phyloP scores from a whole-genome alignment of 2,797 vertebrate species.

The Rhinogobio ventralis region DNA sequence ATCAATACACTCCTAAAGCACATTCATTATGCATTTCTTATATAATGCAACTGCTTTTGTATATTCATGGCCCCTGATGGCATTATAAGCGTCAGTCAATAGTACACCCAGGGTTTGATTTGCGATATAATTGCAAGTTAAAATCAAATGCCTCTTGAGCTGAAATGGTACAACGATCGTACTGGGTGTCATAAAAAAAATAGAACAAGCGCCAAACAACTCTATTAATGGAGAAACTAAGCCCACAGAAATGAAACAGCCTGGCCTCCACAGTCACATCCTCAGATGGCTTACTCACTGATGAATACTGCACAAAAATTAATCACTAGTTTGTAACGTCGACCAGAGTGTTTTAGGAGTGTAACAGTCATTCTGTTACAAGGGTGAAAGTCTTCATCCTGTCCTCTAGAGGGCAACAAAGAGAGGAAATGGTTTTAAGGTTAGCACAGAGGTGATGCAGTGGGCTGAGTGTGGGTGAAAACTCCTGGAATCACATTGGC shows the following conservation, averaged over 20 bases:
- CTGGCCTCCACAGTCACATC: background rate
- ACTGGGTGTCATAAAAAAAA: constrained; percentile 15
- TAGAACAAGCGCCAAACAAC: constrained; percentile 13
- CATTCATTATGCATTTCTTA: constrained; percentile 46
- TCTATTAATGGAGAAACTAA: constrained; percentile 16
- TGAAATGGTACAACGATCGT: background rate
- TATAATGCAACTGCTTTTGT: constrained; percentile 16
- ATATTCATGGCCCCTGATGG: constrained; percentile 28
- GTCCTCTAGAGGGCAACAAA: too few species aligned
- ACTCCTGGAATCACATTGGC: too few species aligned
- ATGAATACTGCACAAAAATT: constrained; percentile 12
- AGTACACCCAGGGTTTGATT: constrained; percentile 2
- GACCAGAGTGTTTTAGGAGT: background rate
- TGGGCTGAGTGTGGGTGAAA: too few species aligned
- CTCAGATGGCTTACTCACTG: background rate
- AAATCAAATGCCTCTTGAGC: constrained; percentile 29
- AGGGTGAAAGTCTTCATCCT: too few species aligned
- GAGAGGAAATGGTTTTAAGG: too few species aligned
- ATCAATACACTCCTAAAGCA: constrained; percentile 26
- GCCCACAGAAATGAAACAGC: background rate
- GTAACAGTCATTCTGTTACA: too few species aligned
- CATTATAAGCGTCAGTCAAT: constrained; percentile 31
- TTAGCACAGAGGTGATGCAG: too few species aligned
- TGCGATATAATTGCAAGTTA: constrained; percentile 19
- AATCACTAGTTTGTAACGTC: background rate